phyloP scores from a whole-genome alignment of 37 sponge, comb jelly and placozoan genomes.

The Lycopodina hypogea region DNA sequence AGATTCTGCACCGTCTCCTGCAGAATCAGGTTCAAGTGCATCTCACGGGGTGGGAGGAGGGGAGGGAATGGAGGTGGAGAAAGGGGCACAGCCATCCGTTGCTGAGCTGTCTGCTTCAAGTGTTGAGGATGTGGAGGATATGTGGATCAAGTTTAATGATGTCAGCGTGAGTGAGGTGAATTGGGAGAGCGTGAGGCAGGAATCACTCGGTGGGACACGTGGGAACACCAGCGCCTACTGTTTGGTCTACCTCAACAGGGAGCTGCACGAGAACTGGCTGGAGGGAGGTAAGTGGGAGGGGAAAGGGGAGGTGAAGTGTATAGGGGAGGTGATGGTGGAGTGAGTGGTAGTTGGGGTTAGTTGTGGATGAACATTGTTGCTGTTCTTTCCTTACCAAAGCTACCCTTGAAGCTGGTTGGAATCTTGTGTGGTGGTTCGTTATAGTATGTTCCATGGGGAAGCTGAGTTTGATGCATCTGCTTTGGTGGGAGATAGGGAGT shows the following conservation, averaged over 20 bases:
- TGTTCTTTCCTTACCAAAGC: no score
- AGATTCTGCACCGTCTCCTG: neutral
- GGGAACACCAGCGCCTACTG: constrained; percentile 80
- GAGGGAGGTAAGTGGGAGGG: constrained; percentile 26
- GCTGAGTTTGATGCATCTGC: no score
- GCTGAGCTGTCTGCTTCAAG: neutral
- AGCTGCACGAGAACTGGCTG: constrained; percentile 22
- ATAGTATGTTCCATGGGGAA: no score
- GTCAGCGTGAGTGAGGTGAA: constrained; percentile 62
- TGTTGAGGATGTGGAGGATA: neutral
- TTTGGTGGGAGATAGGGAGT: no score
- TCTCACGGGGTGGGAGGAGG: neutral
- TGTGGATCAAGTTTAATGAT: constrained; percentile 83
- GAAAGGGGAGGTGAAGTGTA: neutral
- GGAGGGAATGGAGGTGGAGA: constrained; percentile 13
- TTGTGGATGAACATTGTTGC: no score
- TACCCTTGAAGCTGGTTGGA: no score
- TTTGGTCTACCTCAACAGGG: constrained; percentile 58
- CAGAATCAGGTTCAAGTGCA: neutral
- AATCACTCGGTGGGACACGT: constrained; percentile 51
- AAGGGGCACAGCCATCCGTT: neutral
- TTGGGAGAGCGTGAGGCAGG: constrained; percentile 72
- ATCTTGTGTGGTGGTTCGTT: no score
- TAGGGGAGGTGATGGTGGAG: neutral
- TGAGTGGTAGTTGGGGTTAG: no score